These are phyloP conservation scores for Diphyllodes magnificus DNA, from an alignment of 2,113 vertebrate genomes.

Conservation along the genomic window DNA sequence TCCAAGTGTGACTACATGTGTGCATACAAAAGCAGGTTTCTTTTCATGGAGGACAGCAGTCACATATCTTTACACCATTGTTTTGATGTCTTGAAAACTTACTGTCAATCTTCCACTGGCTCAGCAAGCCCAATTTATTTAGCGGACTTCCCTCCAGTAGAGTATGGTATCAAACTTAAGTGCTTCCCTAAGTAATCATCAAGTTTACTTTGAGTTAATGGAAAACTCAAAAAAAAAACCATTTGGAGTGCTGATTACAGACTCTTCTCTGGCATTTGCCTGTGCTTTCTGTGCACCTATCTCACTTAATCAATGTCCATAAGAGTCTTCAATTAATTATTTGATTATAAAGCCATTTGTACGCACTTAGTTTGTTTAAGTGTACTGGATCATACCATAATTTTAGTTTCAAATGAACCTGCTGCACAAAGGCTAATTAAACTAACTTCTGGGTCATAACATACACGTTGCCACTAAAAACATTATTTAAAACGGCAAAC, in stretches of 20 bases:
- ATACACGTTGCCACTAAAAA: not conserved
- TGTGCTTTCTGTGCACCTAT: not conserved
- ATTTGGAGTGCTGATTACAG: not conserved
- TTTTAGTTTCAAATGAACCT: slow-evolving; percentile 63
- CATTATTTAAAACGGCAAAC: not conserved
- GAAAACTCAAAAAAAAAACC: not conserved
- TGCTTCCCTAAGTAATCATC: not conserved
- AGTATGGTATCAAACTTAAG: not conserved
- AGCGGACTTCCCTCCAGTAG: not conserved
- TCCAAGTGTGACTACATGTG: not conserved
- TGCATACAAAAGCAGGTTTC: not conserved
- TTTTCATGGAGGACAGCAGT: not conserved
- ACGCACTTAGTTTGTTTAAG: slow-evolving; percentile 57
- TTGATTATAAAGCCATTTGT: slow-evolving; percentile 68
- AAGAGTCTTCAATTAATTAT: slow-evolving; percentile 64
- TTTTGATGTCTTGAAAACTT: not conserved
- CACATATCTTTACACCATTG: not conserved
- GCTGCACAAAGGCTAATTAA: slow-evolving; percentile 62
- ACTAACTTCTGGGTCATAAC: slow-evolving; percentile 62
- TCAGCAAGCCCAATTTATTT: not conserved
- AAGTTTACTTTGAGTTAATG: slow-evolving; percentile 25
- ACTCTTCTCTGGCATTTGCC: not conserved
- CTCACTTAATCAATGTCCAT: slow-evolving; percentile 40
- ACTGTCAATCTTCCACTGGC: not conserved
- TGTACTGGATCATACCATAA: slow-evolving; percentile 50